These are phyloP conservation scores for Garra rufa DNA, from an alignment of 2,113 vertebrate genomes.

Conservation along the genomic window DNA sequence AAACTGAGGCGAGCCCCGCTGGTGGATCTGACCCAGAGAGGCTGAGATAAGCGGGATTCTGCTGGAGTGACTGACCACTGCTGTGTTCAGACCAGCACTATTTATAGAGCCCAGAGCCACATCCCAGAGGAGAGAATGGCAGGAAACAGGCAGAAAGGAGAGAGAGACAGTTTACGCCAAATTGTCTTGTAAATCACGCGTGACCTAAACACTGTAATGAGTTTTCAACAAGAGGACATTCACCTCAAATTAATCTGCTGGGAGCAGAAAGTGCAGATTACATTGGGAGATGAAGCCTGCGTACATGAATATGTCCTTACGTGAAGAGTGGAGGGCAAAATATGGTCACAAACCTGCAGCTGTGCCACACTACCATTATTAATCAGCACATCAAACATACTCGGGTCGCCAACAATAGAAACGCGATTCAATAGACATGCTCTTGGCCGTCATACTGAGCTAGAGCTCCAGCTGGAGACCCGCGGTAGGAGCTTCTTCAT, in stretches of 20 bases:
- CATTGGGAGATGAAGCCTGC: background rate
- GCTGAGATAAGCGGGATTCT: background rate
- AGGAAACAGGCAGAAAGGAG: conserved; percentile 53
- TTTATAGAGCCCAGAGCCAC: conserved; percentile 54
- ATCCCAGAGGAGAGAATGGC: conserved; percentile 57
- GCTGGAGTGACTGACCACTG: conserved; percentile 21
- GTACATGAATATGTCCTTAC: conserved; percentile 16
- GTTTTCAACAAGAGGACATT: conserved; percentile 44
- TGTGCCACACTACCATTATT: conserved; percentile 48
- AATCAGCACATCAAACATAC: conserved; percentile 42
- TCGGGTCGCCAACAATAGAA: conserved; percentile 46
- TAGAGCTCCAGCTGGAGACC: conserved; percentile 35
- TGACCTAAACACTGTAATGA: conserved; percentile 45
- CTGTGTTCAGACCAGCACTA: conserved; percentile 23
- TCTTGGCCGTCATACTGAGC: conserved; percentile 4
- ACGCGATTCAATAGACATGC: conserved; percentile 19
- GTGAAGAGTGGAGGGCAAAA: background rate
- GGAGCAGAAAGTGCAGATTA: background rate
- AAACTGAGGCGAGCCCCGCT: conserved; percentile 56
- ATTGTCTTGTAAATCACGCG: conserved; percentile 31
- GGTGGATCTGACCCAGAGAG: background rate
- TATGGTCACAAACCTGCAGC: conserved; percentile 49
- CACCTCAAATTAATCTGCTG: conserved; percentile 36
- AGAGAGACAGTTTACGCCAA: conserved; percentile 18
- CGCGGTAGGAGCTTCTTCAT: background rate